phyloP scores from a whole-genome alignment of 2,797 vertebrate species.

The Chelon labrosus region DNA sequence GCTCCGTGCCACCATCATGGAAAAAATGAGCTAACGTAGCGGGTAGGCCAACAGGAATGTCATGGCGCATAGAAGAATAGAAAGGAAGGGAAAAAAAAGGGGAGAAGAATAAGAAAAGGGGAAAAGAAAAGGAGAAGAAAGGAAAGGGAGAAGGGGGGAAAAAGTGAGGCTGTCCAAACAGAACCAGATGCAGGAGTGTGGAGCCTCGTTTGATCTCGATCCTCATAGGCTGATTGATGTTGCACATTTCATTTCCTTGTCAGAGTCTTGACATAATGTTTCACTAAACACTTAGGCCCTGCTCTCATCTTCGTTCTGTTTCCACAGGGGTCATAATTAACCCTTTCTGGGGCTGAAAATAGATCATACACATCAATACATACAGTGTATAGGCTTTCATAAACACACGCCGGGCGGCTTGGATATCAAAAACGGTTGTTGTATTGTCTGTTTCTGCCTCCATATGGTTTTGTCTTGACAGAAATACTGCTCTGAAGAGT shows the following conservation, averaged over 20 bases:
- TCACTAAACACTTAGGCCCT: constrained; percentile 83
- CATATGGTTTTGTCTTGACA: constrained; percentile 70
- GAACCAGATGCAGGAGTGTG: constrained; percentile 82
- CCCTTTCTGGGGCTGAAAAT: constrained; percentile 74
- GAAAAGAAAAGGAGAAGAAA: constrained; percentile 76
- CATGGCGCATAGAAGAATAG: constrained; percentile 71
- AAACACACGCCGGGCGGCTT: constrained; percentile 30
- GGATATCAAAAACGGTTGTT: constrained; percentile 71
- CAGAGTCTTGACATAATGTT: constrained; percentile 87
- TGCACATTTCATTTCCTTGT: constrained; percentile 85
- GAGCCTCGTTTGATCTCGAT: constrained; percentile 86
- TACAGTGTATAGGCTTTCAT: constrained; percentile 48
- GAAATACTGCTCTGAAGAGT: constrained; percentile 65
- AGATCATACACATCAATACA: constrained; percentile 70
- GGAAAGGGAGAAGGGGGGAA: constrained; percentile 59
- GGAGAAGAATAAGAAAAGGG: constrained; percentile 76
- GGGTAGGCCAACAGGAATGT: constrained; percentile 79
- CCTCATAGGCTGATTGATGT: constrained; percentile 85
- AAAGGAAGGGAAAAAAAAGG: constrained; percentile 49
- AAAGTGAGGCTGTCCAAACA: constrained; percentile 81
- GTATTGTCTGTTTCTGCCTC: constrained; percentile 75
- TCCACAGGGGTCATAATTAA: constrained; percentile 77
- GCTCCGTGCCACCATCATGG: constrained; percentile 80
- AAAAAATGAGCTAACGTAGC: constrained; percentile 81
- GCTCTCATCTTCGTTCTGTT: constrained; percentile 75